Evolutionary conservation across 1,140 invertebrate genomes (phyloP).

Genomic region (Orussus abietinus): DNA sequence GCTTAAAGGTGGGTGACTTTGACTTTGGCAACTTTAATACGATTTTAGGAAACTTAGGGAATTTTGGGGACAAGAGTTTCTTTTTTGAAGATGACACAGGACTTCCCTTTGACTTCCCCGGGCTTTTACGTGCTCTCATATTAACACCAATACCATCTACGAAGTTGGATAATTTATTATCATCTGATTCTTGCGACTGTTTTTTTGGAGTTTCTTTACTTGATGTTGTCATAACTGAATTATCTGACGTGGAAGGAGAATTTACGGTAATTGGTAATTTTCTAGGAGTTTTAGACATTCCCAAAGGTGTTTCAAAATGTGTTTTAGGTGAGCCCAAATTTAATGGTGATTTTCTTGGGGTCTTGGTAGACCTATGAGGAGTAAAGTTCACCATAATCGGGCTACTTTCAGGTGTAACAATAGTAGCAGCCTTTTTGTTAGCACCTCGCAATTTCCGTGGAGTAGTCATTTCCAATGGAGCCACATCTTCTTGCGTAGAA

Average conservation of each 20-base stretch:
- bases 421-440: not conserved
- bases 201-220: not conserved
- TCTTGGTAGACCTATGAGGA: conserved; percentile 29
- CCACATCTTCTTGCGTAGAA: not conserved
- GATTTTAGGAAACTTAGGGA: conserved; percentile 30
- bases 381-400: conserved; percentile 23
- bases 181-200: not conserved
- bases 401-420: conserved; percentile 30
- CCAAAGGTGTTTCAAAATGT: conserved; percentile 15
- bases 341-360: conserved; percentile 29
- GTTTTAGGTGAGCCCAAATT: conserved; percentile 32
- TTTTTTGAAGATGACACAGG: not conserved
- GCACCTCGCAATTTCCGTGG: conserved; percentile 2
- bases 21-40: conserved; percentile 10
- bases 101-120: not conserved
- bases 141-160: conserved; percentile 1
- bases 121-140: not conserved
- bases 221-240: conserved; percentile 9
- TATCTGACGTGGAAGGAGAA: conserved; percentile 21
- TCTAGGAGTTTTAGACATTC: conserved; percentile 23
- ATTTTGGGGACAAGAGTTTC: conserved; percentile 8
- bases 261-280: conserved; percentile 22
- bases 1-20: not conserved
- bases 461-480: conserved; percentile 2
- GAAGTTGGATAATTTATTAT: not conserved